These are phyloP conservation scores for Dendrolimus kikuchii DNA, from an alignment of 1,140 invertebrate genomes.

Conservation along the genomic window DNA sequence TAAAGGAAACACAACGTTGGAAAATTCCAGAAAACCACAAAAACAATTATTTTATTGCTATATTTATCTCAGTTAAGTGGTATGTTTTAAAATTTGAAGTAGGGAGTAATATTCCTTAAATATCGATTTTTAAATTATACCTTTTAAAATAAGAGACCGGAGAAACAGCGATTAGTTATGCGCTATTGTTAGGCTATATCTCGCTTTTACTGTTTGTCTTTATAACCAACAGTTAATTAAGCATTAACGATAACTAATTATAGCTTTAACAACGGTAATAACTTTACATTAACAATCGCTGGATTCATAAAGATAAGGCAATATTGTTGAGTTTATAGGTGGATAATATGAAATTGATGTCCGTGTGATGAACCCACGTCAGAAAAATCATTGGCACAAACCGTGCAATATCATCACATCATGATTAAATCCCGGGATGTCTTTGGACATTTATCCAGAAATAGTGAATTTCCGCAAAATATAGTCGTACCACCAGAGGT, in stretches of 20 bases:
- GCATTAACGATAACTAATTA: conserved; percentile 8
- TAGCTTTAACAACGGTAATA: not conserved
- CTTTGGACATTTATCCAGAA: too few relatives aligned
- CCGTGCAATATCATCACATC: too few relatives aligned
- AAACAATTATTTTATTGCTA: too few relatives aligned
- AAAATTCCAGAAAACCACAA: too few relatives aligned
- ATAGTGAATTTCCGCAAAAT: too few relatives aligned
- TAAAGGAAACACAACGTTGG: too few relatives aligned
- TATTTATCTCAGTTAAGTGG: conserved; percentile 1
- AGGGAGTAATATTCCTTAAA: conserved; percentile 23
- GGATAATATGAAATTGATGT: too few relatives aligned
- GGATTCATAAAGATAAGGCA: conserved; percentile 8
- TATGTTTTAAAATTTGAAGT: conserved; percentile 26
- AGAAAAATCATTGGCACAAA: too few relatives aligned
- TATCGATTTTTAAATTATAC: conserved; percentile 14
- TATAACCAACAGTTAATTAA: conserved; percentile 14
- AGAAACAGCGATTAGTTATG: conserved; percentile 16
- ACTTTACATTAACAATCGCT: not conserved
- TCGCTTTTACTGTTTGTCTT: conserved; percentile 9
- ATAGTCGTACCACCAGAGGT: too few relatives aligned
- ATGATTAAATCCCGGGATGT: too few relatives aligned
- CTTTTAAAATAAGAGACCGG: conserved; percentile 8
- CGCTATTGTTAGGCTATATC: conserved; percentile 9
- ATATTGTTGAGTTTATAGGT: not conserved
- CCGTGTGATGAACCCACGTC: too few relatives aligned